Percentiles rank a stretch among this genome's conserved stretches.
Evolutionary conservation across 2,113 vertebrate genomes (phyloP).

Genomic region (Haemorhous mexicanus): DNA sequence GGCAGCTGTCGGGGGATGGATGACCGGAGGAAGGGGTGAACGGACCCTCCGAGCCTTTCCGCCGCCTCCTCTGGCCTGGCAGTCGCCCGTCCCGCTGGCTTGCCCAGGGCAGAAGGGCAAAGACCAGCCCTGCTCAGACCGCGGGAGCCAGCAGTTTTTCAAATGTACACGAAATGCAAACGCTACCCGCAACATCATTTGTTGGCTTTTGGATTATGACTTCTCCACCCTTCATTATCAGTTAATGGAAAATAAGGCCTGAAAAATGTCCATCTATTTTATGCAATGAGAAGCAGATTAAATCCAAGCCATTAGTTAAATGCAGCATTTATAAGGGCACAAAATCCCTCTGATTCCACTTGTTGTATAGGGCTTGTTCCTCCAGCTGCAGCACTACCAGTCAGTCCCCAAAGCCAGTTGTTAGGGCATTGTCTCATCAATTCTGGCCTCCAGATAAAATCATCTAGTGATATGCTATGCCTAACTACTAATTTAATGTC

Average conservation of each 20-base stretch:
- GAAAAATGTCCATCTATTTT: not conserved
- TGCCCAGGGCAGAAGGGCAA: not conserved
- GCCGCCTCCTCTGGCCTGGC: not conserved
- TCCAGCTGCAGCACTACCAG: not conserved
- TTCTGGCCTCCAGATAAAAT: not conserved
- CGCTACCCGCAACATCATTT: fast-evolving
- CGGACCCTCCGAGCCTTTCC: not conserved
- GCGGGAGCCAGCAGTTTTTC: not conserved
- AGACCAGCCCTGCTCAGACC: fast-evolving
- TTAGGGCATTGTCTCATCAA: not conserved
- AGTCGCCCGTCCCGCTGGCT: not conserved
- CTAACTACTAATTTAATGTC: not conserved
- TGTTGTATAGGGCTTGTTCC: not conserved
- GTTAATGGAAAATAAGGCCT: not conserved
- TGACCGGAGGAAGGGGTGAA: not conserved
- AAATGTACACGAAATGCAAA: fast-evolving
- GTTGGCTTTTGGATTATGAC: not conserved
- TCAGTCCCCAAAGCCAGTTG: not conserved
- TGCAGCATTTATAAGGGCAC: not conserved
- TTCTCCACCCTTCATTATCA: not conserved
- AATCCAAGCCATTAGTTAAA: not conserved
- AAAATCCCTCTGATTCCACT: not conserved
- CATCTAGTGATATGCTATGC: fast-evolving
- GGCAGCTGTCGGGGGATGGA: fast-evolving
- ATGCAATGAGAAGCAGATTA: not conserved